These are phyloP conservation scores for Acanthurus lineatus DNA, from an alignment of 2,797 vertebrate genomes.

Conservation along the genomic window DNA sequence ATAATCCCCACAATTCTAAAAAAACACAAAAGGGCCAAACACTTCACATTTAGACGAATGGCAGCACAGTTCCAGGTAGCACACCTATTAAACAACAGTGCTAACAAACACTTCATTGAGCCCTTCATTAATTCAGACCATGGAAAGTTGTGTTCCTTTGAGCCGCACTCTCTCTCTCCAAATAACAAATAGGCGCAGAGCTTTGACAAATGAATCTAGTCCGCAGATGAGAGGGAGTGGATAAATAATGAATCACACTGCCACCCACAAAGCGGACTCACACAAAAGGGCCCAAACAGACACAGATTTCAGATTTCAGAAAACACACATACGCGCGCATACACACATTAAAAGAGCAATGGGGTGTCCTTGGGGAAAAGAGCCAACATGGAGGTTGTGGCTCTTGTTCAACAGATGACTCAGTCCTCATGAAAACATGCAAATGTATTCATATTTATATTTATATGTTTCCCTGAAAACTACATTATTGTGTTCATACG, in stretches of 20 bases:
- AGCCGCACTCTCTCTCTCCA: constrained; percentile 24
- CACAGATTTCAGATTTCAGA: constrained; percentile 17
- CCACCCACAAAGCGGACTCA: constrained; percentile 52
- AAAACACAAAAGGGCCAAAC: constrained; percentile 28
- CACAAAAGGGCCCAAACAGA: constrained; percentile 27
- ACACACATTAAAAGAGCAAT: constrained; percentile 44
- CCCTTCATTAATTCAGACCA: constrained; percentile 52
- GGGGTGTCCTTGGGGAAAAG: constrained; percentile 61
- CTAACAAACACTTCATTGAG: constrained; percentile 68
- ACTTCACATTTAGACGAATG: constrained; percentile 50
- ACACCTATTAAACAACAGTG: constrained; percentile 33
- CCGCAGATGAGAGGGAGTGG: constrained; percentile 63
- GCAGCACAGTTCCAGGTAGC: neutral
- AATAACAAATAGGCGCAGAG: constrained; percentile 62
- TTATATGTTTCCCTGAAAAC: constrained; percentile 30
- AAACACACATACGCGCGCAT: constrained; percentile 25
- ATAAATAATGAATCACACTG: constrained; percentile 69
- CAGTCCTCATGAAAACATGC: constrained; percentile 41
- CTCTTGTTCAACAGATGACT: constrained; percentile 60
- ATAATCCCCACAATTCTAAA: neutral
- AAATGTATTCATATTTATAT: neutral
- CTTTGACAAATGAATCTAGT: constrained; percentile 67
- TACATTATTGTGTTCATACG: constrained; percentile 18
- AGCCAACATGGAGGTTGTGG: constrained; percentile 40
- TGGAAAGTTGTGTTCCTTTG: constrained; percentile 51